These are phyloP conservation scores for Amblyjoppa fuscipennis DNA, from an alignment of 2,888 invertebrate genomes.

Conservation along the genomic window DNA sequence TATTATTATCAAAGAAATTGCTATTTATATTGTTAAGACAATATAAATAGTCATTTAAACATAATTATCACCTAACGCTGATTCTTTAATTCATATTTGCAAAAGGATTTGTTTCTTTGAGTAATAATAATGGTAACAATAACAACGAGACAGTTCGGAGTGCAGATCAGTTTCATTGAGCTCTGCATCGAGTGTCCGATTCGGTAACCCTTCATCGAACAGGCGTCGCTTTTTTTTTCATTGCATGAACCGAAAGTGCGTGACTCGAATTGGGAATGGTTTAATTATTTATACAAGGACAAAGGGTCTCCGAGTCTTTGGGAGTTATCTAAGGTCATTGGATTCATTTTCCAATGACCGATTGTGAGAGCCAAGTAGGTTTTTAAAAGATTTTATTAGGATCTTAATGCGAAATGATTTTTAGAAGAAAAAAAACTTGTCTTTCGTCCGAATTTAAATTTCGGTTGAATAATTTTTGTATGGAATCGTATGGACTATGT, in stretches of 20 bases:
- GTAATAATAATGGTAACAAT: too few relatives aligned
- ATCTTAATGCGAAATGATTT: background rate
- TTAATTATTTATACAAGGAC: background rate
- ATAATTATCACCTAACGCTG: too few relatives aligned
- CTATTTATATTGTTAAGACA: too few relatives aligned
- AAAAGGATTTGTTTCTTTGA: too few relatives aligned
- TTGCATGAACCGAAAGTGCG: background rate
- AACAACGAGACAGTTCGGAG: background rate
- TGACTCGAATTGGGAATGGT: background rate
- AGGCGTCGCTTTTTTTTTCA: background rate
- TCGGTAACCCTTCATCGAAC: constrained; percentile 6
- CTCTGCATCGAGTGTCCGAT: background rate
- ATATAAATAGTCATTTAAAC: too few relatives aligned
- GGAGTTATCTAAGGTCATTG: background rate
- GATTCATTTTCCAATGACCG: background rate
- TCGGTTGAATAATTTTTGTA: background rate
- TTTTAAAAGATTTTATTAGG: background rate
- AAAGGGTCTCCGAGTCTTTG: background rate
- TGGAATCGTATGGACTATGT: background rate
- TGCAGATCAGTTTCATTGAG: background rate
- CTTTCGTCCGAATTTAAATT: background rate
- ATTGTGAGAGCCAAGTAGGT: background rate
- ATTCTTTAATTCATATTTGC: too few relatives aligned
- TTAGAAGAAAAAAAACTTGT: background rate
- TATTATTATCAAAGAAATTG: too few relatives aligned